Evolutionary conservation across 2,797 vertebrate genomes (phyloP).

Genomic region (Emys orbicularis): DNA sequence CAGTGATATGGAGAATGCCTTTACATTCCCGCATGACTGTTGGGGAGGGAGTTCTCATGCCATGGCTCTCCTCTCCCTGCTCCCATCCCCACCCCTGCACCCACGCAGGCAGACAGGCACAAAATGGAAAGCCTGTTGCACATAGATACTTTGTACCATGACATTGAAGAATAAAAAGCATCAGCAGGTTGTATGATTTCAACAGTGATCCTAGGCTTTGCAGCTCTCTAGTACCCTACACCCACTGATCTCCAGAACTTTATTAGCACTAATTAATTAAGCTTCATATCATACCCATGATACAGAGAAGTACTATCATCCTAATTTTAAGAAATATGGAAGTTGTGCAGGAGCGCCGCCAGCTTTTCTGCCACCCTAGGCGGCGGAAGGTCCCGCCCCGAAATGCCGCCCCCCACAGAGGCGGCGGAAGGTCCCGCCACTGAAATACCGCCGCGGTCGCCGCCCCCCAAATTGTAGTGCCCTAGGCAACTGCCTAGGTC

Average conservation of each 20-base stretch:
- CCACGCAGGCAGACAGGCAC: conserved; percentile 18
- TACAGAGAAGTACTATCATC: neutral
- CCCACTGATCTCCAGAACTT: neutral
- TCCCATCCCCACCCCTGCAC: neutral
- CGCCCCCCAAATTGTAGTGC: too few relatives aligned
- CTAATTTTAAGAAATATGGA: neutral
- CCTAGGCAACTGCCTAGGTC: too few relatives aligned
- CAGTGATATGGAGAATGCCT: conserved; percentile 62
- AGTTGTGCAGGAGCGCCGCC: neutral
- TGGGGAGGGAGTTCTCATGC: conserved; percentile 33
- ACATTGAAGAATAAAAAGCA: neutral
- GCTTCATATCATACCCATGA: neutral
- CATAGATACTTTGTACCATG: conserved; percentile 28
- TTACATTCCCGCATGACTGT: conserved; percentile 61
- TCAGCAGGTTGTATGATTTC: neutral
- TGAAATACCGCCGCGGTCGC: too few relatives aligned
- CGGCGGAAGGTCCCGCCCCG: too few relatives aligned
- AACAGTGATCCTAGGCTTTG: neutral
- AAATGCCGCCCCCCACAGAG: too few relatives aligned
- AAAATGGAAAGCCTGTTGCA: conserved; percentile 23
- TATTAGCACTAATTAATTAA: neutral
- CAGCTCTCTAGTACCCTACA: neutral
- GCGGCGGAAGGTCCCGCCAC: too few relatives aligned
- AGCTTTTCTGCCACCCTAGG: too few relatives aligned
- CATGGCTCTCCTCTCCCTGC: conserved; percentile 2